Evolutionary conservation across 2,797 vertebrate genomes (phyloP).

Genomic region (Buceros bicornis): DNA sequence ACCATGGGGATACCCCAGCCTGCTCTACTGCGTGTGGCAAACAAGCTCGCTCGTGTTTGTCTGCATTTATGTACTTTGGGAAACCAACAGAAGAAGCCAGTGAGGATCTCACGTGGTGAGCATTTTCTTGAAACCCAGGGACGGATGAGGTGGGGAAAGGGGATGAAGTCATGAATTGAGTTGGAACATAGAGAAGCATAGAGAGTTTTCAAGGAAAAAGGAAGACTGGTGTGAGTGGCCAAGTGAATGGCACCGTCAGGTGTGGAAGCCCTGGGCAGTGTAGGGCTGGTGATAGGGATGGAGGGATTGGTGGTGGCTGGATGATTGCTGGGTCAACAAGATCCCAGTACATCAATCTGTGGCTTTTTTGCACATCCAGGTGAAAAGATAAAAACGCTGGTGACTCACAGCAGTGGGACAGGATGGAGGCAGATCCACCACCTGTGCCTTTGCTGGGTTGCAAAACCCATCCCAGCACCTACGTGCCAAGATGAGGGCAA

Average conservation of each 20-base stretch:
- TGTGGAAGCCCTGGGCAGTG: background rate
- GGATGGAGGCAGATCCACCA: background rate
- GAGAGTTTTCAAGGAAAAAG: background rate
- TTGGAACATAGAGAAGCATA: background rate
- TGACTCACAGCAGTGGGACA: background rate
- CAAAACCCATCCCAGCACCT: background rate
- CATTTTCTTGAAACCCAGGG: too few species aligned
- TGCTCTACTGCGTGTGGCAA: background rate
- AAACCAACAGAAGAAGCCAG: background rate
- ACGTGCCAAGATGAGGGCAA: background rate
- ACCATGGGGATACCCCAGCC: background rate
- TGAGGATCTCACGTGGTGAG: background rate
- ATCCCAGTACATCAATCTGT: background rate
- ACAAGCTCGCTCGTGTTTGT: background rate
- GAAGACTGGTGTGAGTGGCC: background rate
- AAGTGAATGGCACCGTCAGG: accelerated
- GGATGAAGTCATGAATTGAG: background rate
- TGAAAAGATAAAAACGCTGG: background rate
- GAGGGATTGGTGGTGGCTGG: background rate
- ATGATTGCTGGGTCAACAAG: background rate
- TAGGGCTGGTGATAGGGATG: background rate
- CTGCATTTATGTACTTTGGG: background rate
- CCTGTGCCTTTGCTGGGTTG: background rate
- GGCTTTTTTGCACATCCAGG: background rate
- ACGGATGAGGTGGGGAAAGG: background rate